Conservation (phyloP, 2,113 vertebrate species). For the Chaetorhynchus papuensis region DNA sequence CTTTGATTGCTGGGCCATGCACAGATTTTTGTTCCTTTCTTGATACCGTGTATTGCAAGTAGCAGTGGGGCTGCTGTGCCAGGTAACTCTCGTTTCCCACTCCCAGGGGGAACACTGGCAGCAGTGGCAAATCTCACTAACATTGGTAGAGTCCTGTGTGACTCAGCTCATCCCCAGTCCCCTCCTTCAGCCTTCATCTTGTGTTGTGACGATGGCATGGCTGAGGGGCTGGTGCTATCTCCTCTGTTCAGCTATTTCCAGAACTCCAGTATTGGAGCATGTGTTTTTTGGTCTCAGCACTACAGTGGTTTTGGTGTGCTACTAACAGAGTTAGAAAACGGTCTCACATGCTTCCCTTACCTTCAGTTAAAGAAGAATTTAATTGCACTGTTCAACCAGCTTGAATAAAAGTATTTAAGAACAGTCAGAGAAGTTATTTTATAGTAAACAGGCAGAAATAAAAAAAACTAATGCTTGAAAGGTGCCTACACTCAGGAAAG, state of each 20-base stretch:
- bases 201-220: neutral
- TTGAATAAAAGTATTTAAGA: neutral
- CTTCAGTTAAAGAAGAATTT: neutral
- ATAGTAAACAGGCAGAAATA: neutral
- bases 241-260: neutral
- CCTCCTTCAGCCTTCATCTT: neutral
- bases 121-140: neutral
- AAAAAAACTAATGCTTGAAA: neutral
- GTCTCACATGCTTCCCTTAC: neutral
- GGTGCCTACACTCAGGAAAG: neutral
- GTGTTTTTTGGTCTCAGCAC: neutral
- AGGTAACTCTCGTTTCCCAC: neutral
- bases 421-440: neutral
- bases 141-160: neutral
- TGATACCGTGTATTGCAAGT: neutral
- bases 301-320: neutral
- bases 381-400: neutral
- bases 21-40: neutral
- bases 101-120: neutral
- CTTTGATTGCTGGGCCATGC: neutral
- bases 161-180: neutral
- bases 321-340: neutral
- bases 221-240: neutral
- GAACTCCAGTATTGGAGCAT: neutral
- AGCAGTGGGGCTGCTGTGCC: neutral